These are phyloP conservation scores for Nothoprocta perdicaria DNA, from an alignment of 2,113 vertebrate species.

Conservation along the genomic window DNA sequence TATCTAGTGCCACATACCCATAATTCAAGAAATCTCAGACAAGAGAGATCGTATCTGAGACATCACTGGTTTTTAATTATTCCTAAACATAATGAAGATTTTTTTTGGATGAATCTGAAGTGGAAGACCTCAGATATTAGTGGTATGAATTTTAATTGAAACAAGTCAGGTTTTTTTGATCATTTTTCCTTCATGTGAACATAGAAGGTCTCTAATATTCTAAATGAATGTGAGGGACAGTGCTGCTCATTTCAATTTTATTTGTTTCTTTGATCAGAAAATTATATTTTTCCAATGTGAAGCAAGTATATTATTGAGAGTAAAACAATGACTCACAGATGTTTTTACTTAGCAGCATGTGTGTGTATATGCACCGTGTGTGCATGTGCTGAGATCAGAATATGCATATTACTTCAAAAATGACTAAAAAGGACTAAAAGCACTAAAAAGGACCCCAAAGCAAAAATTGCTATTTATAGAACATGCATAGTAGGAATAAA, in stretches of 20 bases:
- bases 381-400: background rate
- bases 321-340: background rate
- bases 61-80: background rate
- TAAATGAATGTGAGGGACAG: background rate
- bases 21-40: background rate
- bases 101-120: background rate
- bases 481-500: background rate
- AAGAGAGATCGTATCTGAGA: background rate
- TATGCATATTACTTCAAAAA: background rate
- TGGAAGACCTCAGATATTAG: background rate
- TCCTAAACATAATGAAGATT: background rate
- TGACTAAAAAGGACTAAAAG: background rate
- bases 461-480: background rate
- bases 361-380: background rate
- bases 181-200: background rate
- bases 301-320: background rate
- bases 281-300: background rate
- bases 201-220: background rate
- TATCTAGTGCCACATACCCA: background rate
- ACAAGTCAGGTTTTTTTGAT: background rate
- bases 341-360: background rate
- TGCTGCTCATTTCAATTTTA: background rate
- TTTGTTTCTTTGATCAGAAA: background rate
- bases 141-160: background rate
- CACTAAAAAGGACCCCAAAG: background rate